phyloP scores from a whole-genome alignment of 2,888 invertebrate genomes.

The Plebejus melissa region DNA sequence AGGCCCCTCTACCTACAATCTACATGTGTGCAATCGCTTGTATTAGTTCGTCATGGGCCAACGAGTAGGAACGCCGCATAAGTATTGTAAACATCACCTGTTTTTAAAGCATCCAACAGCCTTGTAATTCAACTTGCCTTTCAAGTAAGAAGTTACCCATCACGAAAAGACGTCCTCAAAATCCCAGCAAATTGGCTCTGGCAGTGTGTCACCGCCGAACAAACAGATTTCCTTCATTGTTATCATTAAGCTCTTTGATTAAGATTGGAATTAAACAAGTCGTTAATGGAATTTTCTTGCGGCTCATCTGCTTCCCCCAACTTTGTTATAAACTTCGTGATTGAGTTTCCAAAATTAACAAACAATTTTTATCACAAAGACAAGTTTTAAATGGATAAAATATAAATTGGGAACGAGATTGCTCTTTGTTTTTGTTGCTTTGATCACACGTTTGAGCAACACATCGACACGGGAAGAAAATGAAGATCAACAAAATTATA shows the following conservation, averaged over 20 bases:
- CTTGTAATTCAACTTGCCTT: background rate
- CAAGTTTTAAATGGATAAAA: slow-evolving; percentile 18
- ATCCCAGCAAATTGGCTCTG: slow-evolving; percentile 33
- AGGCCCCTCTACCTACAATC: too few relatives aligned
- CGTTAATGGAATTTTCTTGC: slow-evolving; percentile 38
- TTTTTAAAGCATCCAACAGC: background rate
- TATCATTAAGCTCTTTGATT: slow-evolving; percentile 41
- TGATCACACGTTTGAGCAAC: background rate
- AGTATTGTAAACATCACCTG: background rate
- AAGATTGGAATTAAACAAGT: slow-evolving; percentile 42
- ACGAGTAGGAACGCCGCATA: background rate
- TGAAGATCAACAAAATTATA: background rate
- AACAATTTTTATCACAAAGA: slow-evolving; percentile 22
- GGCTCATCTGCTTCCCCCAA: slow-evolving; percentile 32
- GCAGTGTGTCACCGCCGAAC: slow-evolving; percentile 35
- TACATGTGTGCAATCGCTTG: too few relatives aligned
- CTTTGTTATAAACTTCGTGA: slow-evolving; percentile 32
- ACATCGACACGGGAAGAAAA: background rate
- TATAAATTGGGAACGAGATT: slow-evolving; percentile 8
- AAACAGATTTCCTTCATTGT: slow-evolving; percentile 35
- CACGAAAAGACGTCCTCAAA: background rate
- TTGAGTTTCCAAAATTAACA: slow-evolving; percentile 30
- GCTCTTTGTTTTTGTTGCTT: background rate
- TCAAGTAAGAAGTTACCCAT: background rate
- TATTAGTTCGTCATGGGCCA: background rate